Conservation (phyloP, 2,888 invertebrate species). For the Eupithecia inturbata region DNA sequence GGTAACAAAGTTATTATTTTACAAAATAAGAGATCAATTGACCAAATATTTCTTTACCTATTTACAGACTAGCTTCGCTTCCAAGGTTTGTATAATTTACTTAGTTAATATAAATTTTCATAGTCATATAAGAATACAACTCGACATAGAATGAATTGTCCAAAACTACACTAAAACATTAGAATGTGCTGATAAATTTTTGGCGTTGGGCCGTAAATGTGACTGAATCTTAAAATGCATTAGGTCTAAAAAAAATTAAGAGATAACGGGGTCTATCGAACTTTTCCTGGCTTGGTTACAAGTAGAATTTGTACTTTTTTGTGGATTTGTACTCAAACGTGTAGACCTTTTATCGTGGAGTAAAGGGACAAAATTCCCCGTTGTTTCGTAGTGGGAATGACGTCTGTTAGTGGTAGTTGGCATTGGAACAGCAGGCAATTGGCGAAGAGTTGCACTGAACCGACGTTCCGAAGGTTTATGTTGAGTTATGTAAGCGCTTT, state of each 20-base stretch:
- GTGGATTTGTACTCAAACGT: constrained; percentile 20
- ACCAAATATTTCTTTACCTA: constrained; percentile 9
- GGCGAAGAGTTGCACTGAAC: constrained; percentile 22
- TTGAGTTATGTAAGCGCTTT: not conserved
- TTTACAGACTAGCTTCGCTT: not conserved
- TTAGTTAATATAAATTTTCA: not conserved
- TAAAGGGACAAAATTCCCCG: constrained; percentile 27
- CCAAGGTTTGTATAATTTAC: not conserved
- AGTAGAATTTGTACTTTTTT: not conserved
- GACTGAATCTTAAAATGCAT: not conserved
- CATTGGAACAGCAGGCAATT: constrained; percentile 27
- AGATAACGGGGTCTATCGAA: not conserved
- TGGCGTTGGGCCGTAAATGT: not conserved
- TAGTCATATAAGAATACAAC: not conserved
- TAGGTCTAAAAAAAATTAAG: not conserved
- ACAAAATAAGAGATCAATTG: constrained; percentile 18
- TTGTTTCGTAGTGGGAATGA: constrained; percentile 31
- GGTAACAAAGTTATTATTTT: not conserved
- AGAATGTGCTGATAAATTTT: not conserved
- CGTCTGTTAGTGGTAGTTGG: constrained; percentile 14
- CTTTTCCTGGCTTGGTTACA: not conserved
- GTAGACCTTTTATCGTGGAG: constrained; percentile 25
- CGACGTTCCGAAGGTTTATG: constrained; percentile 18
- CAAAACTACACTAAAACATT: not conserved
- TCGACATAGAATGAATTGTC: not conserved